Evolutionary conservation across 2,888 invertebrate species (phyloP), one percentile per base, ranked within the genome.

Genomic region (Auanema sp.): DNA sequence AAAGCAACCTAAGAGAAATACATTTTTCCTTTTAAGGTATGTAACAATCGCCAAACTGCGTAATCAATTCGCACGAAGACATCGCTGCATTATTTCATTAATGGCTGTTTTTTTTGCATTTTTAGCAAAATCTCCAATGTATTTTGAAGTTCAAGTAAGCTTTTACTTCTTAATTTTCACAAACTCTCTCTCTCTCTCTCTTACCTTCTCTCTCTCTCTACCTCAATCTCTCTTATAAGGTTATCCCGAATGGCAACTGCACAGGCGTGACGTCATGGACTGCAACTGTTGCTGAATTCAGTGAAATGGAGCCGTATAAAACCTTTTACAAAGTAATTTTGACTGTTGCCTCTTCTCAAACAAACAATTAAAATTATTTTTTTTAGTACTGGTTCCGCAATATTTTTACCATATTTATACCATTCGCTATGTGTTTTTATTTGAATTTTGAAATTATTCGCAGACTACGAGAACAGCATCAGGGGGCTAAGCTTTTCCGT

Each of bases 341-440:
- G 10, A 47, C 47, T 18, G 3, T 21, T 16, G 16, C 23, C 4
- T 5, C 5, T 50, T 16, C 10, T 50, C 12, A 50, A 50, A 50
- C 11, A n/a, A 50, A 50, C n/a, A 23, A 23, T 50, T 50, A n/a
- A 23, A 23, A 18, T 21, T 56, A 43, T 24, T 12, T 16, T 41
- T 51, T 18, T 53, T 12, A 81, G 72, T 81, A 79, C 69, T 80
- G 79, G 77, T 77, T 78, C 62, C 72, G 81, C 0, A 79, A 74
- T 61, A 66, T 80, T 23, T 65, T 79, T 54, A 75, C 74, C 49
- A 73, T 77, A 14, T 77, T 78, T 43, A 59, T 80, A 11, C 81
- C 81, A 2, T 81, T 81, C 67, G 67, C 76, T 24, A 70, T 79
- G 40, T 71, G 74, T 33, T 69, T 80, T 64, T 73, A 75, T 59